phyloP scores from a whole-genome alignment of 2,888 invertebrate genomes.

The Carterocephalus palaemon region DNA sequence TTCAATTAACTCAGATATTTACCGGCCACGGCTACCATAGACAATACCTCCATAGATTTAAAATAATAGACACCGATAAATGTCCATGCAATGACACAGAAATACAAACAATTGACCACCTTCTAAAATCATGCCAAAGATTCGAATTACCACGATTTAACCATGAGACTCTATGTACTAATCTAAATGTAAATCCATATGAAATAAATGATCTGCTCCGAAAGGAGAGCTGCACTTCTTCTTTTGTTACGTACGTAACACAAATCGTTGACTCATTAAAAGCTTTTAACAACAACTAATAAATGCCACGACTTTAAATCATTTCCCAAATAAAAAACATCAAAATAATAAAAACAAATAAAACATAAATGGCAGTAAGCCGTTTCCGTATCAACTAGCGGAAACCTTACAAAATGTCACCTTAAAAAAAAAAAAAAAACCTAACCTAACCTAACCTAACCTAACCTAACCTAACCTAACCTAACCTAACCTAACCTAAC shows the following conservation, averaged over 20 bases:
- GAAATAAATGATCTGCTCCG: neutral
- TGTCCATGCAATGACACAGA: conserved; percentile 22
- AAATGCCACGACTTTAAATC: too few species aligned
- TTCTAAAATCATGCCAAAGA: conserved; percentile 11
- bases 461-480: conserved; percentile 1
- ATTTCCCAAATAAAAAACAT: neutral
- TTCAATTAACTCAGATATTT: conserved; percentile 14
- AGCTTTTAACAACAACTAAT: neutral
- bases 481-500: conserved; percentile 3
- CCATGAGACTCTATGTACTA: neutral
- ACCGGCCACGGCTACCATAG: conserved; percentile 24
- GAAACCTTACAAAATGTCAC: neutral
- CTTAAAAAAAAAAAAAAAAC: too few species aligned
- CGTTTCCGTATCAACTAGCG: neutral
- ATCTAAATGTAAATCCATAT: neutral
- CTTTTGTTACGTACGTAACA: neutral
- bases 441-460: neutral
- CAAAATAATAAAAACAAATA: neutral
- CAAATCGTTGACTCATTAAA: neutral
- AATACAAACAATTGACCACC: conserved; percentile 15
- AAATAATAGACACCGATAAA: conserved; percentile 12
- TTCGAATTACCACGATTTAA: neutral
- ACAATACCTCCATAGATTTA: conserved; percentile 19
- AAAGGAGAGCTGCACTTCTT: neutral
- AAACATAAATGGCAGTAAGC: neutral